phyloP scores from a whole-genome alignment of 1,140 invertebrate genomes.

The Megathymus violae region DNA sequence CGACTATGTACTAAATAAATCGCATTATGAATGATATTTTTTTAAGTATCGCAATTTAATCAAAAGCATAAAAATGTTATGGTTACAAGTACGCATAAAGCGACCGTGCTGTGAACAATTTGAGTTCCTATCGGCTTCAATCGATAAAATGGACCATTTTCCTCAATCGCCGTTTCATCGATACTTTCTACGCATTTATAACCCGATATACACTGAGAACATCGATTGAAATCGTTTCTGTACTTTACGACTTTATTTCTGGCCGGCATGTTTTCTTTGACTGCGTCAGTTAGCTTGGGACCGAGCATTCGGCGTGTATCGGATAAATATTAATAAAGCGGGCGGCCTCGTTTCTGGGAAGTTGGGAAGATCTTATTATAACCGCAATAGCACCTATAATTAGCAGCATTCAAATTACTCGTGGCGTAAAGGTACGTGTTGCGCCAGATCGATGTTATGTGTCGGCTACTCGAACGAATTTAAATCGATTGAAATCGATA shows the following conservation, averaged over 20 bases:
- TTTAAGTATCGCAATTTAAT: not conserved
- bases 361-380: constrained; percentile 83
- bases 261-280: constrained; percentile 79
- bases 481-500: constrained; percentile 60
- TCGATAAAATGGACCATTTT: constrained; percentile 51
- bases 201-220: constrained; percentile 69
- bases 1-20: too few species aligned
- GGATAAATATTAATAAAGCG: constrained; percentile 84
- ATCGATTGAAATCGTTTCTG: constrained; percentile 80
- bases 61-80: constrained; percentile 35
- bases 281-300: constrained; percentile 79
- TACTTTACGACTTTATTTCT: constrained; percentile 82
- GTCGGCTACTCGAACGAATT: constrained; percentile 60
- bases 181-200: constrained; percentile 73
- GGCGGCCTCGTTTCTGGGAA: constrained; percentile 81
- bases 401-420: constrained; percentile 80
- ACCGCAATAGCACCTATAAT: constrained; percentile 83
- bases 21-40: too few species aligned
- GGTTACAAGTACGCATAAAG: constrained; percentile 11
- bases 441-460: constrained; percentile 73
- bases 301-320: constrained; percentile 74
- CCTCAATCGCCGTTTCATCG: constrained; percentile 50
- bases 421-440: constrained; percentile 64
- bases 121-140: constrained; percentile 26
- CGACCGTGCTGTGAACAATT: constrained; percentile 16